Evolutionary conservation across 1,140 invertebrate species (phyloP).

Genomic region (Ooceraea biroi): DNA sequence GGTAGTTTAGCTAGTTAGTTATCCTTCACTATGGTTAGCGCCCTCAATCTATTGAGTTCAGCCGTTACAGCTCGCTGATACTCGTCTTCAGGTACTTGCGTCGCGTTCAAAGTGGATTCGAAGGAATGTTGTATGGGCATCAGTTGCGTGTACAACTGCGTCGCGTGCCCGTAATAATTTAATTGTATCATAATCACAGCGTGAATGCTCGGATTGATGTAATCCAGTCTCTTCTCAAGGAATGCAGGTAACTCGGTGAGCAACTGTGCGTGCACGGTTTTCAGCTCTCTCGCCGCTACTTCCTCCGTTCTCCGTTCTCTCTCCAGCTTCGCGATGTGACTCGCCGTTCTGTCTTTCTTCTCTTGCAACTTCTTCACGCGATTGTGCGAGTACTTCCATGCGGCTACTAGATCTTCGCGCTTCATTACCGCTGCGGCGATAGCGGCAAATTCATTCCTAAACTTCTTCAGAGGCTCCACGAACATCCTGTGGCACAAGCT

Average conservation of each 20-base stretch:
- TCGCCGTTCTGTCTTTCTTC: conserved; percentile 83
- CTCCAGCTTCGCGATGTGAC: conserved; percentile 83
- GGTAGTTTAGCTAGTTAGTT: conserved; percentile 49
- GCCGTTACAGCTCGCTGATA: conserved; percentile 76
- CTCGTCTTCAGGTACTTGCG: conserved; percentile 78
- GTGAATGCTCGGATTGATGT: conserved; percentile 84
- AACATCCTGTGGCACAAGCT: conserved; percentile 80
- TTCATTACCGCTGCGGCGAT: conserved; percentile 79
- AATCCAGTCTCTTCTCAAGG: conserved; percentile 82
- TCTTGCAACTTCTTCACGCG: conserved; percentile 83
- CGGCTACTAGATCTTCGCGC: conserved; percentile 82
- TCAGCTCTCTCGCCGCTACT: conserved; percentile 80
- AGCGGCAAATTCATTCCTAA: conserved; percentile 80
- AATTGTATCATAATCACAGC: conserved; percentile 85
- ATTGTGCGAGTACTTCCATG: conserved; percentile 79
- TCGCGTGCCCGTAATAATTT: conserved; percentile 85
- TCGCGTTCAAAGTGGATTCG: conserved; percentile 71
- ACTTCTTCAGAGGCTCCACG: conserved; percentile 84
- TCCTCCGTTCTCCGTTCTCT: conserved; percentile 80
- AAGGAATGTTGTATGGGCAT: conserved; percentile 75
- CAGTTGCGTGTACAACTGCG: conserved; percentile 83
- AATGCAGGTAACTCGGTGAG: conserved; percentile 80
- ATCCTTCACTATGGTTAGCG: conserved; percentile 82
- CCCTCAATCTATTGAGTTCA: conserved; percentile 80
- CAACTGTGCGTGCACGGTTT: conserved; percentile 78